phyloP scores from a whole-genome alignment of 2,797 vertebrate genomes.

The Molossus molossus region DNA sequence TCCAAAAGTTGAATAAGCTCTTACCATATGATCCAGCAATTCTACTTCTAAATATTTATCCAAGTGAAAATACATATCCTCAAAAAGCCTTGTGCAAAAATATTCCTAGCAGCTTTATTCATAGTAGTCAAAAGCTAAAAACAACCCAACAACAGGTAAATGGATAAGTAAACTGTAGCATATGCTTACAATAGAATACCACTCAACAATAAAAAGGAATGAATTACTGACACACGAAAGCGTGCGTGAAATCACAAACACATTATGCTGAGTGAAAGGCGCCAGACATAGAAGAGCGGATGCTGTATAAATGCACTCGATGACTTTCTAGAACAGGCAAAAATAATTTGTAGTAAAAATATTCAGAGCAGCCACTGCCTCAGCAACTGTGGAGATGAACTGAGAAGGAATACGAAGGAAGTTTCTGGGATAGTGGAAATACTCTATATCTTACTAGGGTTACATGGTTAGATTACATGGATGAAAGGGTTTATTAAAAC shows the following conservation, averaged over 20 bases:
- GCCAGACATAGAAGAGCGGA: not conserved
- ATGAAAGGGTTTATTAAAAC: not conserved
- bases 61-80: not conserved
- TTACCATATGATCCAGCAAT: not conserved
- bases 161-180: not conserved
- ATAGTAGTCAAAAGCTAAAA: not conserved
- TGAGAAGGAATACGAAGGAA: not conserved
- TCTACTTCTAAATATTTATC: not conserved
- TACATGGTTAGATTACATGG: not conserved
- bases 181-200: not conserved
- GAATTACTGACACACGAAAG: not conserved
- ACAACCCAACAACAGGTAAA: not conserved
- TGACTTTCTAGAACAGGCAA: conserved; percentile 30
- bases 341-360: not conserved
- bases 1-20: not conserved
- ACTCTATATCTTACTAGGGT: not conserved
- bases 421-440: not conserved
- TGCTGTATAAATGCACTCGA: not conserved
- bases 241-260: not conserved
- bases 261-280: not conserved
- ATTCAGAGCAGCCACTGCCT: not conserved
- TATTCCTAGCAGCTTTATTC: not conserved
- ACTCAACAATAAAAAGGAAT: not conserved
- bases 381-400: too few relatives aligned
- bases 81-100: not conserved